Evolutionary conservation across 2,797 vertebrate species (phyloP), one percentile per base, ranked within the genome.

Genomic region (Cephalopachus bancanus): DNA sequence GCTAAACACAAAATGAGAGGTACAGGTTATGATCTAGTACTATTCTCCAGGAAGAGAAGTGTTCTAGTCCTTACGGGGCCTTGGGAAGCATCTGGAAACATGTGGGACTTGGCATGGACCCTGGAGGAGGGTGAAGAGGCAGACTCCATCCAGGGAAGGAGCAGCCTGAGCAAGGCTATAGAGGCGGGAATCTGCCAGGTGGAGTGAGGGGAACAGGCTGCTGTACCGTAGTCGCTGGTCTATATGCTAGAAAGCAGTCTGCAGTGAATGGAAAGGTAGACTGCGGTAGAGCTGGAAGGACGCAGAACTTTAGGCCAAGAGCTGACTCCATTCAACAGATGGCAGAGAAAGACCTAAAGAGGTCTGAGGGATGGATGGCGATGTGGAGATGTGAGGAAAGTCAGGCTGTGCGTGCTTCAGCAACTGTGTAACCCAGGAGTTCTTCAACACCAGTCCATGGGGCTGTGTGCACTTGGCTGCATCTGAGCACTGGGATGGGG

Each of bases 1-100:
- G 6, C 75, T 86, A 78, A 69, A 17, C 33, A 83, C 19, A 86
- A 93, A 91, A 89, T 26, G 33, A 93, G 24, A 79, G 60, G 28
- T 44, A 60, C 17, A 55, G 75, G 81, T 57, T 37, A 83, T 89
- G 67, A 91, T 64, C 37, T 78, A 78, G 83, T 22, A 16, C 17
- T 62, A 51, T 44, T 83, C 71, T 90, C 71, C 62, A 80, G 80
- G 60, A 67, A 80, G 37, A 51, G 17, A 51, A 67, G 24, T 69
- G 64, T 55, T 71, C 72, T 78, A 22, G 74, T 62, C 37, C 14
- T 67, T 78, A 19, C 2, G 20, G 10, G 80, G 22, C 3, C 53
- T 79, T 19, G n/a, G 44, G 71, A 75, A 85, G 37, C 49, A 71
- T 96, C 17, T 67, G 75, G 49, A 78, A 94, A 75, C 30, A 19